These are phyloP conservation scores for Neomorphus geoffroyi DNA, from an alignment of 2,797 vertebrate genomes.

Conservation along the genomic window DNA sequence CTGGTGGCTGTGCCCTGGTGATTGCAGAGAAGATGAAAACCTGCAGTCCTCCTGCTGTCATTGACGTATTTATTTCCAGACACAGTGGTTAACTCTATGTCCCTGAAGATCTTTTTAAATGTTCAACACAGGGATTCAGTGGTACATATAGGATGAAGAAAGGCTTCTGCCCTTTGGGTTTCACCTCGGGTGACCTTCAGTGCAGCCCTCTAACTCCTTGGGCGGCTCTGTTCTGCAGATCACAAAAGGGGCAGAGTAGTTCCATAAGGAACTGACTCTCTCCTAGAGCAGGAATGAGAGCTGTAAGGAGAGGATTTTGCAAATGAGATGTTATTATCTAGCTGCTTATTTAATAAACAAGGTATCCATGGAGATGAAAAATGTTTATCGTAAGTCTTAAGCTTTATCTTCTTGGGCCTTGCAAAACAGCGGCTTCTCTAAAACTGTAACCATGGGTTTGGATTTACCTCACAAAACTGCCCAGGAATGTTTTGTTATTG, in stretches of 20 bases:
- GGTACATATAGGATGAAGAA: neutral
- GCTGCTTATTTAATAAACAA: neutral
- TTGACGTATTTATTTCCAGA: neutral
- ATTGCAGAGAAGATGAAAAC: constrained; percentile 30
- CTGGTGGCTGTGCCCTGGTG: neutral
- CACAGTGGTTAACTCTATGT: neutral
- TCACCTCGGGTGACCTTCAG: neutral
- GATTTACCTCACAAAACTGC: neutral
- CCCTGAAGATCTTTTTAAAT: neutral
- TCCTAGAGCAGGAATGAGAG: neutral
- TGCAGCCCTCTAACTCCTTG: neutral
- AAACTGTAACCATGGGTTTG: neutral
- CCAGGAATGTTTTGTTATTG: neutral
- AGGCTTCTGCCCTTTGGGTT: neutral
- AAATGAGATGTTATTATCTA: neutral
- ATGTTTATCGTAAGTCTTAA: neutral
- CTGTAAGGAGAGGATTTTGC: neutral
- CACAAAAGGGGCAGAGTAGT: neutral
- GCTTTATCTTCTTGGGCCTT: neutral
- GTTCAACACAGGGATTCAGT: neutral
- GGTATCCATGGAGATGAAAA: neutral
- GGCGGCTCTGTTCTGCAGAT: neutral
- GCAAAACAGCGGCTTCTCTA: neutral
- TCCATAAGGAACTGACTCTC: neutral
- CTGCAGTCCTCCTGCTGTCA: neutral